phyloP scores from a whole-genome alignment of 2,888 invertebrate species.

The Oasisia sp. region DNA sequence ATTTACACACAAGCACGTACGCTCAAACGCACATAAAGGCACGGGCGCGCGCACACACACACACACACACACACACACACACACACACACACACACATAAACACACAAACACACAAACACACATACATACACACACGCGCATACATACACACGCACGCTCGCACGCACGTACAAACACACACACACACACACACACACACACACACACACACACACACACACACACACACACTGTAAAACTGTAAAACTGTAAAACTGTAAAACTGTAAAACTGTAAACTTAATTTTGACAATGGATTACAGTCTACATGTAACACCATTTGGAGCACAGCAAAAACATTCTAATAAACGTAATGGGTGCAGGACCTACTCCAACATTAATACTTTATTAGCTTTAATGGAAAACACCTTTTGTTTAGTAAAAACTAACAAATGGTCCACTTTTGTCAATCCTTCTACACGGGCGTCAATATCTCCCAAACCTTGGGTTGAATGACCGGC shows the following conservation, averaged over 20 bases:
- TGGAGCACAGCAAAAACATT: not conserved
- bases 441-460: not conserved
- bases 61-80: conserved; percentile 25
- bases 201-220: too few relatives aligned
- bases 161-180: not conserved
- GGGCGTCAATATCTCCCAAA: not conserved
- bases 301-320: not conserved
- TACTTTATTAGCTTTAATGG: not conserved
- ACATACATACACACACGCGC: not conserved
- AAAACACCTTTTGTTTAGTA: not conserved
- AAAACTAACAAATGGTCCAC: not conserved
- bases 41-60: not conserved
- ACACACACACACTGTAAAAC: too few relatives aligned
- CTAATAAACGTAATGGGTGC: too few relatives aligned
- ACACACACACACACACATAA: conserved; percentile 28
- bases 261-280: too few relatives aligned
- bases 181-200: too few relatives aligned
- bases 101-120: conserved; percentile 20
- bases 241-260: too few relatives aligned
- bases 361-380: not conserved
- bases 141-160: conserved; percentile 18
- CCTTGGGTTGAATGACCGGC: not conserved
- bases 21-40: too few relatives aligned
- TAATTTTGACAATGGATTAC: not conserved
- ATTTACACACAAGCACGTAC: too few relatives aligned